phyloP scores from a whole-genome alignment of 2,113 vertebrate genomes.

The Laterallus jamaicensis region DNA sequence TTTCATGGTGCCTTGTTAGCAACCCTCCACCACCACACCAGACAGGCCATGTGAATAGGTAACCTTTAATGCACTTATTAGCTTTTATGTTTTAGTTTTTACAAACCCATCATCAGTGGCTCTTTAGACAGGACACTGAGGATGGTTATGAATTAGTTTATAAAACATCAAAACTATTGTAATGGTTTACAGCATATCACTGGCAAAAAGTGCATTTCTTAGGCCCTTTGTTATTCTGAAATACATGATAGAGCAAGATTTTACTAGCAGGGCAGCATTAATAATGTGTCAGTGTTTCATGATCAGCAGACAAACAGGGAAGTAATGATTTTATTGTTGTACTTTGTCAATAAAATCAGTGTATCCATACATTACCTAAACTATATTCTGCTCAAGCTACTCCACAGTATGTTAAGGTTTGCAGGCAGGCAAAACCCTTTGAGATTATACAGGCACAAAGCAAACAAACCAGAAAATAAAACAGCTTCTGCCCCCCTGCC shows the following conservation, averaged over 20 bases:
- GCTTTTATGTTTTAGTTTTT: not conserved
- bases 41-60: not conserved
- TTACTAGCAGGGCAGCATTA: not conserved
- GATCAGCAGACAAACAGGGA: not conserved
- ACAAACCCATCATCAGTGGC: not conserved
- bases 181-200: not conserved
- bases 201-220: not conserved
- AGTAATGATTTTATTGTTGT: not conserved
- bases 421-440: not conserved
- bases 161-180: not conserved
- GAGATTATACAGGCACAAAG: not conserved
- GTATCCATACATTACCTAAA: not conserved
- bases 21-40: not conserved
- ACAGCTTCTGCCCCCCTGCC: not conserved
- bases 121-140: constrained; percentile 3
- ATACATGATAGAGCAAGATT: not conserved
- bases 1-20: not conserved
- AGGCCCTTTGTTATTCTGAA: not conserved
- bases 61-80: not conserved
- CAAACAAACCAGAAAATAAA: not conserved
- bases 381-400: not conserved
- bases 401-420: not conserved
- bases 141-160: not conserved
- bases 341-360: not conserved
- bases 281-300: not conserved